Conservation (phyloP, 1,140 invertebrate genomes). For the Hermetia illucens region DNA sequence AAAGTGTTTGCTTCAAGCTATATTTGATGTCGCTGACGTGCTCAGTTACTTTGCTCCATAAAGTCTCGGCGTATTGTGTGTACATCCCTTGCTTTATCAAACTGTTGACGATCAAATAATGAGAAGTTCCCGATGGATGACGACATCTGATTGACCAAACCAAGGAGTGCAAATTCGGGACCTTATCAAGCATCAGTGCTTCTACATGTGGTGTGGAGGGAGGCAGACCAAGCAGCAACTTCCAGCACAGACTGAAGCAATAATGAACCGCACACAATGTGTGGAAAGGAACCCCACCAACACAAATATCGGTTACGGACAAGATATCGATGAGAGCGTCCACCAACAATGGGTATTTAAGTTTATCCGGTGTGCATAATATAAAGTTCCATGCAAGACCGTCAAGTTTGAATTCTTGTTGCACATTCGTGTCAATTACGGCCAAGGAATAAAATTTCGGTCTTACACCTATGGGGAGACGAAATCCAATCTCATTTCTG, state of each 20-base stretch:
- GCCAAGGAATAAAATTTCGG: conserved; percentile 28
- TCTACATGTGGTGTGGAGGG: conserved; percentile 80
- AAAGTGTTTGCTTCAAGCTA: conserved; percentile 20
- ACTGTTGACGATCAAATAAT: conserved; percentile 27
- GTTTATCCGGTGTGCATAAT: conserved; percentile 73
- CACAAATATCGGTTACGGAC: conserved; percentile 49
- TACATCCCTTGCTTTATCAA: conserved; percentile 30
- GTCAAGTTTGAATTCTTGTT: conserved; percentile 76
- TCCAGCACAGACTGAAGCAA: conserved; percentile 52
- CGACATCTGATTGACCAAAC: conserved; percentile 33
- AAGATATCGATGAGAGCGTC: conserved; percentile 72
- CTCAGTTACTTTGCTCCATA: conserved; percentile 25
- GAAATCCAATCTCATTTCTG: no score
- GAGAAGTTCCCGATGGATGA: conserved; percentile 15
- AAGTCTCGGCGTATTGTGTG: conserved; percentile 24
- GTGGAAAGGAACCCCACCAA: conserved; percentile 40
- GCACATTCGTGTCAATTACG: conserved; percentile 17
- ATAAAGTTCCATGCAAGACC: conserved; percentile 90
- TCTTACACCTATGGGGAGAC: no score
- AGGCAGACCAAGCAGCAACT: conserved; percentile 62
- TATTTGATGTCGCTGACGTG: conserved; percentile 21
- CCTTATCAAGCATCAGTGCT: conserved; percentile 41
- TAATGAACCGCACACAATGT: conserved; percentile 77
- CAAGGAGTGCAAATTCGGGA: conserved; percentile 36
- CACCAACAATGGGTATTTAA: conserved; percentile 77